Conservation (phyloP, 2,888 invertebrate species). For the Boloria selene region DNA sequence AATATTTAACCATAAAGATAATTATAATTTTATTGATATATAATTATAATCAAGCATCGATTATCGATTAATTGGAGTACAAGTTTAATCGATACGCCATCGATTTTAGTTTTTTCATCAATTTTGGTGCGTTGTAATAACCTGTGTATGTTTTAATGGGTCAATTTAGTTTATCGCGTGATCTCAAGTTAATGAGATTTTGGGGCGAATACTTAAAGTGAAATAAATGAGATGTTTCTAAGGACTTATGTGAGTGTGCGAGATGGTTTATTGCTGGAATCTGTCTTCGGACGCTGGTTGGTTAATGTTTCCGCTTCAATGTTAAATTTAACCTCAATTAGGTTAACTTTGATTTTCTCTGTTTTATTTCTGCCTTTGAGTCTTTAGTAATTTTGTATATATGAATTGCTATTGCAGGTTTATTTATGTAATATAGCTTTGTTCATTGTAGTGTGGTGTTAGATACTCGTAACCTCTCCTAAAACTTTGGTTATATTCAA, state of each 20-base stretch:
- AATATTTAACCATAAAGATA: background rate
- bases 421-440: too few species aligned
- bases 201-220: slow-evolving; percentile 53
- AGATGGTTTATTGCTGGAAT: slow-evolving; percentile 32
- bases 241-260: slow-evolving; percentile 47
- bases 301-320: slow-evolving; percentile 28
- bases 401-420: too few species aligned
- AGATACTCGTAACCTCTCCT: too few species aligned
- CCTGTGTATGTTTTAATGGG: slow-evolving; percentile 50
- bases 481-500: too few species aligned
- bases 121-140: slow-evolving; percentile 38
- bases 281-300: slow-evolving; percentile 18
- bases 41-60: slow-evolving; percentile 33
- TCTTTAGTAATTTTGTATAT: too few species aligned
- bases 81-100: slow-evolving; percentile 60
- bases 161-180: slow-evolving; percentile 65
- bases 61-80: slow-evolving; percentile 68
- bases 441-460: too few species aligned
- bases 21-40: slow-evolving; percentile 15
- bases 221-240: slow-evolving; percentile 60
- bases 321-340: slow-evolving; percentile 27
- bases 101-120: slow-evolving; percentile 38
- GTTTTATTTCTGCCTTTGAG: background rate
- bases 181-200: slow-evolving; percentile 65
- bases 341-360: slow-evolving; percentile 16